Evolutionary conservation across 2,113 vertebrate genomes (phyloP).

Genomic region (Xiphophorus hellerii): DNA sequence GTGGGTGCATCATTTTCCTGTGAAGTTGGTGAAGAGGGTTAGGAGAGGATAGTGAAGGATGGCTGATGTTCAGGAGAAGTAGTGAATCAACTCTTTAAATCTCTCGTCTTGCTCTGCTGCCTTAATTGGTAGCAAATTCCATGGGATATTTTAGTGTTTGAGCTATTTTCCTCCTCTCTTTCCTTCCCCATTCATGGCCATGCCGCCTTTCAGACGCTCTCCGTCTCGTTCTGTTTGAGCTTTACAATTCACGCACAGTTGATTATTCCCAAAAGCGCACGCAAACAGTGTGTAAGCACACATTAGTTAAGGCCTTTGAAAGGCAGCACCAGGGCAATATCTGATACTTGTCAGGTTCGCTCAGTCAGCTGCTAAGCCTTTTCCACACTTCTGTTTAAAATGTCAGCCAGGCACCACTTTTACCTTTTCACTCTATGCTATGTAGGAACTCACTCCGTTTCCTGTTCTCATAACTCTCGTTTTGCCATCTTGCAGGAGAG

Average conservation of each 20-base stretch:
- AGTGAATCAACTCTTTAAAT: constrained; percentile 54
- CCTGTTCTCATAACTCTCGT: constrained; percentile 16
- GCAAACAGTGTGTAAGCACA: background rate
- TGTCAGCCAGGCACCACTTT: constrained; percentile 29
- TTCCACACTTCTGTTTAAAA: constrained; percentile 20
- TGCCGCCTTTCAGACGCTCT: constrained; percentile 34
- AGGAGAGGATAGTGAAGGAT: constrained; percentile 17
- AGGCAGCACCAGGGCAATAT: constrained; percentile 16
- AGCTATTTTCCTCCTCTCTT: constrained; percentile 46
- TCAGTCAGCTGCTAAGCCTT: constrained; percentile 43
- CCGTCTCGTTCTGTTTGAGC: constrained; percentile 34
- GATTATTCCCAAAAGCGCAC: constrained; percentile 34
- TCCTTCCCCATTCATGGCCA: constrained; percentile 73
- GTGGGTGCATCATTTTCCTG: constrained; percentile 11
- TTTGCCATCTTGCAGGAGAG: constrained; percentile 83
- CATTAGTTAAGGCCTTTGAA: constrained; percentile 32
- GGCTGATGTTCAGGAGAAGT: constrained; percentile 19
- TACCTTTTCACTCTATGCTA: background rate
- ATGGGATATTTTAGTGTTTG: constrained; percentile 68
- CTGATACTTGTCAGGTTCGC: constrained; percentile 46
- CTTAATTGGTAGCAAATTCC: constrained; percentile 80
- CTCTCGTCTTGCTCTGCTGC: constrained; percentile 62
- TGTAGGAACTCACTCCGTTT: constrained; percentile 6
- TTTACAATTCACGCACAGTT: constrained; percentile 35
- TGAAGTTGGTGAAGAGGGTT: background rate